phyloP scores from a whole-genome alignment of 2,888 invertebrate genomes.

The Portevinia maculata region DNA sequence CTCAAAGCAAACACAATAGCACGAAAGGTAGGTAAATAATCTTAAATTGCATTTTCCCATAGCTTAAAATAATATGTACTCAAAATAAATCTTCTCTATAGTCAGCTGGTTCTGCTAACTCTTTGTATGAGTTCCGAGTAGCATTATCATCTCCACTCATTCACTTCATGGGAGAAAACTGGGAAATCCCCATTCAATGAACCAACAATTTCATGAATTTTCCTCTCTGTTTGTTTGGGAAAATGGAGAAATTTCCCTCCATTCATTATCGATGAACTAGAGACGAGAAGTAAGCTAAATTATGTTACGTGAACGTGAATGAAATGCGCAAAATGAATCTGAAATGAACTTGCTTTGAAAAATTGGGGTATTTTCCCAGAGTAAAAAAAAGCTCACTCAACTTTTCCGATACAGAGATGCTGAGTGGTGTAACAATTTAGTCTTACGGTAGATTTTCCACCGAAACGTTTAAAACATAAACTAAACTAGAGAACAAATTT shows the following conservation, averaged over 20 bases:
- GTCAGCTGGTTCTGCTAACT: conserved; percentile 20
- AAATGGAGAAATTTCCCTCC: conserved; percentile 1
- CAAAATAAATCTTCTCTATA: background rate
- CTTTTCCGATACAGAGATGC: conserved; percentile 61
- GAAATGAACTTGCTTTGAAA: conserved; percentile 9
- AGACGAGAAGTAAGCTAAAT: background rate
- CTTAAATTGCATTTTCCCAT: too few relatives aligned
- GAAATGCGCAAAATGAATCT: conserved; percentile 13
- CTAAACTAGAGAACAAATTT: background rate
- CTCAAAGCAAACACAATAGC: too few relatives aligned
- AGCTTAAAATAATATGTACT: background rate
- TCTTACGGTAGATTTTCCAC: conserved; percentile 71
- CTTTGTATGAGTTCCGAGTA: conserved; percentile 6
- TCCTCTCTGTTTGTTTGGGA: background rate
- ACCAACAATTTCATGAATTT: conserved; percentile 6
- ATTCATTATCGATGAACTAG: conserved; percentile 7
- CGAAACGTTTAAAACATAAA: conserved; percentile 55
- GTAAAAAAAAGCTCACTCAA: conserved; percentile 55
- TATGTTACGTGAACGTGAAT: background rate
- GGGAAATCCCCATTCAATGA: conserved; percentile 35
- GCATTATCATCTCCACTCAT: too few relatives aligned
- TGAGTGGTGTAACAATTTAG: conserved; percentile 59
- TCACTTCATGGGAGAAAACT: background rate
- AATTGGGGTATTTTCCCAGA: conserved; percentile 28
- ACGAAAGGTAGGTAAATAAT: too few relatives aligned